phyloP scores from a whole-genome alignment of 1,140 invertebrate genomes.

The Formica exsecta region DNA sequence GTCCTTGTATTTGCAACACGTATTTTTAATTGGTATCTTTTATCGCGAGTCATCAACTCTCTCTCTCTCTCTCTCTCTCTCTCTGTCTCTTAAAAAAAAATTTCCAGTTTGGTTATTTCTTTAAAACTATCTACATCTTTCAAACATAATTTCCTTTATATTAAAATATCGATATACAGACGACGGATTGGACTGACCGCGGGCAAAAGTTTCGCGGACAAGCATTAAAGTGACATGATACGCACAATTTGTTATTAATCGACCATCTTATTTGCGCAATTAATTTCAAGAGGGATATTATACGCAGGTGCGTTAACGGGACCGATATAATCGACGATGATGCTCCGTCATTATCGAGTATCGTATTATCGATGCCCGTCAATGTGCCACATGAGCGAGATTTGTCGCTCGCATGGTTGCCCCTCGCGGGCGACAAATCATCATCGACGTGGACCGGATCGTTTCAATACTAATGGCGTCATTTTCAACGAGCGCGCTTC shows the following conservation, averaged over 20 bases:
- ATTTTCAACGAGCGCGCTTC: constrained; percentile 38
- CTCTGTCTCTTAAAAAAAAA: neutral
- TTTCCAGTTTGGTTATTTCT: neutral
- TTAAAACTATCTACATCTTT: constrained; percentile 31
- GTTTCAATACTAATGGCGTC: constrained; percentile 53
- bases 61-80: no score
- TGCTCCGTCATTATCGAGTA: constrained; percentile 70
- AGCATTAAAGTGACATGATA: constrained; percentile 49
- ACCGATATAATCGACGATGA: constrained; percentile 67
- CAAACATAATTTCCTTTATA: constrained; percentile 16
- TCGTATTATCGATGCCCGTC: constrained; percentile 71
- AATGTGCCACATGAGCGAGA: constrained; percentile 72
- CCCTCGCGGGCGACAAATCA: constrained; percentile 74
- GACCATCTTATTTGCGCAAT: constrained; percentile 61
- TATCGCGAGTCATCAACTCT: neutral
- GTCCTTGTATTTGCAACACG: neutral
- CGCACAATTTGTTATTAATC: constrained; percentile 61
- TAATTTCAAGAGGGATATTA: constrained; percentile 50
- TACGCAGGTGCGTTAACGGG: constrained; percentile 66
- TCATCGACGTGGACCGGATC: constrained; percentile 44
- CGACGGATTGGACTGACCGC: neutral
- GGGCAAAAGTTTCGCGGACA: neutral
- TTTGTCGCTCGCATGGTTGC: constrained; percentile 77
- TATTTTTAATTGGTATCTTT: constrained; percentile 8
- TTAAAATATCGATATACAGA: neutral